Evolutionary conservation across 2,113 vertebrate genomes (phyloP).

Genomic region (Ageneiosus marmoratus): DNA sequence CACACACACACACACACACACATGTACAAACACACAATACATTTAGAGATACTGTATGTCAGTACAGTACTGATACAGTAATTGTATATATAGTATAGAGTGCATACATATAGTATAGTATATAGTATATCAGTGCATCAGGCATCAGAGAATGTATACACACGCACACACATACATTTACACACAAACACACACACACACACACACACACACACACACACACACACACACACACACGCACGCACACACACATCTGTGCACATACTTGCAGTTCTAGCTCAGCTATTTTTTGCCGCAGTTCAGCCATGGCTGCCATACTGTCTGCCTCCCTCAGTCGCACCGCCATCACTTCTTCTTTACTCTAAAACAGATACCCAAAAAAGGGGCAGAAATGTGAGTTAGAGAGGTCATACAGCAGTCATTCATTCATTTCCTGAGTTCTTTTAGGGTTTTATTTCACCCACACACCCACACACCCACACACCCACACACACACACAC

Average conservation of each 20-base stretch:
- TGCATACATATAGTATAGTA: too few relatives aligned
- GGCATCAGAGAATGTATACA: not conserved
- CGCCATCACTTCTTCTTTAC: constrained; percentile 94
- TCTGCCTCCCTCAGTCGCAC: constrained; percentile 89
- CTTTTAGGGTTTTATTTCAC: not conserved
- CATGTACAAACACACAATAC: not conserved
- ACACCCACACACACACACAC: not conserved
- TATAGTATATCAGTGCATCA: too few relatives aligned
- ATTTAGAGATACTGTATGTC: not conserved
- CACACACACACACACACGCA: not conserved
- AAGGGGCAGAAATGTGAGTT: not conserved
- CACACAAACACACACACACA: not conserved
- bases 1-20: constrained; percentile 17
- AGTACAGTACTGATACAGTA: too few relatives aligned
- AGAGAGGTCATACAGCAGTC: constrained; percentile 5
- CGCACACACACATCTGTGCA: constrained; percentile 55
- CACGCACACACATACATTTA: not conserved
- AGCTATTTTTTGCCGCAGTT: constrained; percentile 87
- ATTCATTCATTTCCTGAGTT: constrained; percentile 20
- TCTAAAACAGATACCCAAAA: constrained; percentile 65
- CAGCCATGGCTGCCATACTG: constrained; percentile 89
- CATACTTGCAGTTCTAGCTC: constrained; percentile 95
- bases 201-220: constrained; percentile 1
- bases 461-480: not conserved
- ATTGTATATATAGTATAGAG: too few relatives aligned